Conservation (phyloP, 1,140 invertebrate genomes). For the Formica selysi region DNA sequence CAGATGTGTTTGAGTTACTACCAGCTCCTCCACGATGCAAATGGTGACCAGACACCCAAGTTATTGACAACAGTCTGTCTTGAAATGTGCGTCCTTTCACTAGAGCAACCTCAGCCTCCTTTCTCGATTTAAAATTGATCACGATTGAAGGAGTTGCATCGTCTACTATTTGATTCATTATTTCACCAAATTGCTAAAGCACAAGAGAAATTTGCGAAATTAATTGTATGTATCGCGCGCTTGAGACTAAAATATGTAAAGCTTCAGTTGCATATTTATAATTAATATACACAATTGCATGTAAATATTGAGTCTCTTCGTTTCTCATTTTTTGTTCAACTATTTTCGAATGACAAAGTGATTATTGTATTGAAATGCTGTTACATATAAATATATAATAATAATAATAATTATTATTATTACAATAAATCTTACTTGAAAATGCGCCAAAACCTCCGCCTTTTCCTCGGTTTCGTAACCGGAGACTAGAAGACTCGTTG, state of each 20-base stretch:
- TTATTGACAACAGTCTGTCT: constrained; percentile 86
- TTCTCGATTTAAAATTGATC: constrained; percentile 91
- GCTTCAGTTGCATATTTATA: background rate
- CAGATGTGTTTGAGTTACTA: constrained; percentile 77
- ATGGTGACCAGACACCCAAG: constrained; percentile 85
- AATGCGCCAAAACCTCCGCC: constrained; percentile 90
- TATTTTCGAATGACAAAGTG: background rate
- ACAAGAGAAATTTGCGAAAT: background rate
- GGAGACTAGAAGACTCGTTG: constrained; percentile 92
- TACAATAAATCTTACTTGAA: constrained; percentile 88
- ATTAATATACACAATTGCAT: background rate
- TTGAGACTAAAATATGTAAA: background rate
- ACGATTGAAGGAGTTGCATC: constrained; percentile 89
- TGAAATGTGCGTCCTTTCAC: constrained; percentile 90
- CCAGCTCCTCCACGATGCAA: constrained; percentile 82
- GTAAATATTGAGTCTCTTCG: background rate
- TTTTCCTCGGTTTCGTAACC: constrained; percentile 92
- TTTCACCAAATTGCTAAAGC: constrained; percentile 90
- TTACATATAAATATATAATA: too few relatives aligned
- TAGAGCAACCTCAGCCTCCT: constrained; percentile 91
- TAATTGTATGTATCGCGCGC: background rate
- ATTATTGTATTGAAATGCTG: background rate
- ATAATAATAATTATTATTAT: background rate
- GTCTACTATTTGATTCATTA: constrained; percentile 90
- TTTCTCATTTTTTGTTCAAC: background rate